These are phyloP conservation scores for Adelphocoris suturalis DNA, from an alignment of 2,888 invertebrate species.

Conservation along the genomic window DNA sequence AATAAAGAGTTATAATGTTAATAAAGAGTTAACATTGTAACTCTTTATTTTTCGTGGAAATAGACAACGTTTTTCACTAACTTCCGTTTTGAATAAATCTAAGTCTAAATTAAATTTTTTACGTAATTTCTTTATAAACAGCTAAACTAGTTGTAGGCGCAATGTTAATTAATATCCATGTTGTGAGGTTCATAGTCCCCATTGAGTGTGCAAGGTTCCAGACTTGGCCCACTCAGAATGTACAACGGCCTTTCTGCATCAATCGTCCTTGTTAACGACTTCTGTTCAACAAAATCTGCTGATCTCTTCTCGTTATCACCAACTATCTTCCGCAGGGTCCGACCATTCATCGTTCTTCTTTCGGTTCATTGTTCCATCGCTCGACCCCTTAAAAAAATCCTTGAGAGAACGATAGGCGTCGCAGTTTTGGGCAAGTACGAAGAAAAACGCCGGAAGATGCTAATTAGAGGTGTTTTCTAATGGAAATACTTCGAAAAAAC, in stretches of 20 bases:
- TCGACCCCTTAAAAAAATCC: neutral
- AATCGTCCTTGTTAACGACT: neutral
- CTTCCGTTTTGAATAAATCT: too few relatives aligned
- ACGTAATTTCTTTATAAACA: too few relatives aligned
- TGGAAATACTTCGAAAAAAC: constrained; percentile 33
- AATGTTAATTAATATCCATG: too few relatives aligned
- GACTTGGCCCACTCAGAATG: too few relatives aligned
- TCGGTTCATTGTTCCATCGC: neutral
- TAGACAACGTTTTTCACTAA: too few relatives aligned
- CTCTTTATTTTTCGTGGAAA: too few relatives aligned
- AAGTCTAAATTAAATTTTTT: too few relatives aligned
- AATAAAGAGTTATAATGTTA: too few relatives aligned
- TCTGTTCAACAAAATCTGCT: neutral
- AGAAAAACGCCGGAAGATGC: neutral
- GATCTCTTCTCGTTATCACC: neutral
- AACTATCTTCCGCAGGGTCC: neutral
- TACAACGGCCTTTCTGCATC: neutral
- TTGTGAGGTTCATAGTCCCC: too few relatives aligned
- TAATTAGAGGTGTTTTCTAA: constrained; percentile 43
- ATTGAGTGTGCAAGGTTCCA: too few relatives aligned
- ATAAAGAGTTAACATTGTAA: too few relatives aligned
- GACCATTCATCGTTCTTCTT: neutral
- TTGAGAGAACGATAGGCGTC: neutral
- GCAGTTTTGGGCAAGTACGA: neutral
- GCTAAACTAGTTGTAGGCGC: too few relatives aligned